A percentile compares a stretch with the other conserved stretches of the same genome.
These are phyloP conservation scores for Palloptera scutellata DNA, from an alignment of 2,888 invertebrate species.

Conservation along the genomic window DNA sequence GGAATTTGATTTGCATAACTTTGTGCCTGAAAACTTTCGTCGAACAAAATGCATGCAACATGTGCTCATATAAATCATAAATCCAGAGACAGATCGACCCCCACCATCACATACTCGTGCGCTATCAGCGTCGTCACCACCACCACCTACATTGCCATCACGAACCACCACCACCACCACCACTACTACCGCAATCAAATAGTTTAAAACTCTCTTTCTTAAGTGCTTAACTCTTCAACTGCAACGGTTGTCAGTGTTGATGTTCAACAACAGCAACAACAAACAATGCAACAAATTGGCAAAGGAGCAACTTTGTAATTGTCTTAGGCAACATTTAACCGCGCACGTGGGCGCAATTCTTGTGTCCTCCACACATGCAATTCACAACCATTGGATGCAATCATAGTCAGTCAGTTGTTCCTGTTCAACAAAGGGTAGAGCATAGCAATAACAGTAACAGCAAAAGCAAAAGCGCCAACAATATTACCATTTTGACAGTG, in stretches of 20 bases:
- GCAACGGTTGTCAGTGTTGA: background rate
- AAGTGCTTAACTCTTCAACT: slow-evolving; percentile 7
- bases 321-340: slow-evolving; percentile 38
- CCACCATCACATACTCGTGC: too few relatives aligned
- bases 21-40: too few relatives aligned
- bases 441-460: too few relatives aligned
- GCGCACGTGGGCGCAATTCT: slow-evolving; percentile 1
- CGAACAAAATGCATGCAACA: background rate
- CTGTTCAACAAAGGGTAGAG: too few relatives aligned
- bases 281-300: slow-evolving; percentile 57
- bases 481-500: too few relatives aligned
- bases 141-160: too few relatives aligned
- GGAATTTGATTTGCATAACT: too few relatives aligned
- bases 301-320: slow-evolving; percentile 53
- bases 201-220: background rate
- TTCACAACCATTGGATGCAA: background rate
- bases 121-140: too few relatives aligned
- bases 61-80: background rate
- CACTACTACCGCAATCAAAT: slow-evolving; percentile 1
- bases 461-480: too few relatives aligned
- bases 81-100: background rate
- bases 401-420: background rate
- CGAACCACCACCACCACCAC: too few relatives aligned
- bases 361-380: too few relatives aligned
- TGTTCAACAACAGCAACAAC: slow-evolving; percentile 34